Evolutionary conservation across 2,888 invertebrate genomes (phyloP), one percentile per base, ranked within the genome.

Genomic region (Oxytorus armatus): DNA sequence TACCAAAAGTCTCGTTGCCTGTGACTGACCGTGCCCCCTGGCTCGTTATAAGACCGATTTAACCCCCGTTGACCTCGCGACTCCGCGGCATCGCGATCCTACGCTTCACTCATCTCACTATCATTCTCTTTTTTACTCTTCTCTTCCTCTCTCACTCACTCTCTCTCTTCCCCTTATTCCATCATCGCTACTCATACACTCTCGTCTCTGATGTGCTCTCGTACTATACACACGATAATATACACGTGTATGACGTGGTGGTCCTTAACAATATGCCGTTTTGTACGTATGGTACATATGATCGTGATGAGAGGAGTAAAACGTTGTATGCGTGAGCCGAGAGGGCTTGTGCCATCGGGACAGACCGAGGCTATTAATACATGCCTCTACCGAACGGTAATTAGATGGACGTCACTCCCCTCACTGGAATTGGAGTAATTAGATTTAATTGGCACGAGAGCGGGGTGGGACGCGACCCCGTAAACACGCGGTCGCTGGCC

Each of bases 391-490:
- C 86, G 83, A 89, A 88, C 88, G 84, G 85, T 89, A 89, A 90
- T 89, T 90, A 89, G 88, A 89, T 89, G 89, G 89, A 88, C 88
- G 88, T 88, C 89, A 88, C 86, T 74, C 66, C 80, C 87, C 88
- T 88, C 85, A 83, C 86, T 86, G 85, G 86, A 90, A 89, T 89
- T 90, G 87, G 85, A 88, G 87, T 89, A 89, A 89, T 89, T 89
- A 89, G 85, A 88, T 88, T 88, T 89, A 89, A 89, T 89, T 89
- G 89, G 84, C 83, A 84, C 86, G 84, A 85, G 86, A 53, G 61
- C 59, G 72, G 68, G 70, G 44, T 16, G 29, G 11, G 68, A 21
- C 47, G 83, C 49, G 73, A 75, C 69, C 72, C 65, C 70, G 77
- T 18, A 33, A 39, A 68, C 53, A 55, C 74, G 51, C 72, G 70